Evolutionary conservation across 2,113 vertebrate species (phyloP), one percentile per base, ranked within the genome.

Genomic region (Scortum barcoo): DNA sequence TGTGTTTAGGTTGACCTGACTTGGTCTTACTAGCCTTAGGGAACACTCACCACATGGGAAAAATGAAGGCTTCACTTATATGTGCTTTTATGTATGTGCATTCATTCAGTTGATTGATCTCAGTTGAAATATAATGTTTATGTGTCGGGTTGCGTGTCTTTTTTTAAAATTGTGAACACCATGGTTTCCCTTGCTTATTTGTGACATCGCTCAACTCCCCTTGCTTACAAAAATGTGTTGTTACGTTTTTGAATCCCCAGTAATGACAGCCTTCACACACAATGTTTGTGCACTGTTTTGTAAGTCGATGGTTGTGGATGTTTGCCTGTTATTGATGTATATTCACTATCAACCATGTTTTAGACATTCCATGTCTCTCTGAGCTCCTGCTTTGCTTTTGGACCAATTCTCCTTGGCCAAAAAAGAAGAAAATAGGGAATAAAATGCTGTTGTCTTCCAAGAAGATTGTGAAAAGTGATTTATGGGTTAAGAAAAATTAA

Each of bases 401-500:
- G 93, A 94, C 93, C 93, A 93, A 93, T 80, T 86, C 78, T 69
- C 74, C 73, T 92, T 89, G 91, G 92, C 89, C 92, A 89, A 94
- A 94, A 93, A 74, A 82, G 51, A 89, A 81, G 57, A 84, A 88
- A 89, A 86, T 81, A 83, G 83, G 82, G 81, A 93, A 90, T 90
- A 82, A 92, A 91, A 90, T 86, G 90, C 85, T 90, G 93, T 90
- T 95, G 93, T 95, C 95, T 95, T 95, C 95, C 94, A 93, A 95
- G 94, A 95, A 95, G 95, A 95, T 95, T 93, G 92, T 94, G 93
- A 93, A 91, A 92, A 90, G 85, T 92, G 90, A 93, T 85, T 80
- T 86, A 91, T 92, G 92, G 89, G 78, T 93, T 86, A 73, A 90
- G 86, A 87, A 88, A n/a, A 93, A 92, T 93, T 93, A 94, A 91